Evolutionary conservation across 2,797 vertebrate genomes (phyloP).

Genomic region (Geotrypetes seraphini): DNA sequence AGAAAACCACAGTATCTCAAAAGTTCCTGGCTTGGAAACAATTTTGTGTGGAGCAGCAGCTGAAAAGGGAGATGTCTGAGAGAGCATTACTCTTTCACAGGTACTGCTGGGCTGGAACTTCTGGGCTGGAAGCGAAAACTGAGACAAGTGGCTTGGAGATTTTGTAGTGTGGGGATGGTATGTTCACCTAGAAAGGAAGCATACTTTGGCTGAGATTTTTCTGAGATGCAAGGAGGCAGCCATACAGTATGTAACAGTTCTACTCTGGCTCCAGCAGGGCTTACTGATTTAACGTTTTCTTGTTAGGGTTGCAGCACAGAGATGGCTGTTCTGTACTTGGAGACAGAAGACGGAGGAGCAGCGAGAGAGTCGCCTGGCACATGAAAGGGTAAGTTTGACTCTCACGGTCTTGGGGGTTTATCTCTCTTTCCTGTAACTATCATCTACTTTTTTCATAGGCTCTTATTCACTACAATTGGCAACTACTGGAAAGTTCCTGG

Average conservation of each 20-base stretch:
- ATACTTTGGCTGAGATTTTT: no score
- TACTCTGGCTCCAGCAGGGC: no score
- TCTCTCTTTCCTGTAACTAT: no score
- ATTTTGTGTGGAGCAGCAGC: constrained; percentile 1
- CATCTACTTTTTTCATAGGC: constrained; percentile 52
- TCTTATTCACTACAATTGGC: constrained; percentile 53
- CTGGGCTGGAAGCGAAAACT: no score
- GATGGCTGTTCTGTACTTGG: constrained; percentile 66
- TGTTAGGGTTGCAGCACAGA: constrained; percentile 39
- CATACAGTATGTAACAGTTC: no score
- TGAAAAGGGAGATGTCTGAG: neutral
- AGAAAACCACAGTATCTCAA: constrained; percentile 8
- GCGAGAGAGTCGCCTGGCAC: constrained; percentile 51
- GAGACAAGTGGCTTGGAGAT: no score
- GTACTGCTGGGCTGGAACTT: no score
- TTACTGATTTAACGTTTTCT: no score
- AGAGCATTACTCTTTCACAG: constrained; percentile 27
- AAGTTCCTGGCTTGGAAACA: constrained; percentile 27
- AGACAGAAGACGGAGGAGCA: constrained; percentile 36
- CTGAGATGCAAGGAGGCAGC: no score
- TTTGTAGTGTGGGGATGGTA: no score
- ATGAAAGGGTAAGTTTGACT: constrained; percentile 55
- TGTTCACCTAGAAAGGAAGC: no score
- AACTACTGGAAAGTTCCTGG: constrained; percentile 49
- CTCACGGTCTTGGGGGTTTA: no score